These are phyloP conservation scores for Notamacropus eugenii DNA, from an alignment of 2,797 vertebrate genomes.

Conservation along the genomic window DNA sequence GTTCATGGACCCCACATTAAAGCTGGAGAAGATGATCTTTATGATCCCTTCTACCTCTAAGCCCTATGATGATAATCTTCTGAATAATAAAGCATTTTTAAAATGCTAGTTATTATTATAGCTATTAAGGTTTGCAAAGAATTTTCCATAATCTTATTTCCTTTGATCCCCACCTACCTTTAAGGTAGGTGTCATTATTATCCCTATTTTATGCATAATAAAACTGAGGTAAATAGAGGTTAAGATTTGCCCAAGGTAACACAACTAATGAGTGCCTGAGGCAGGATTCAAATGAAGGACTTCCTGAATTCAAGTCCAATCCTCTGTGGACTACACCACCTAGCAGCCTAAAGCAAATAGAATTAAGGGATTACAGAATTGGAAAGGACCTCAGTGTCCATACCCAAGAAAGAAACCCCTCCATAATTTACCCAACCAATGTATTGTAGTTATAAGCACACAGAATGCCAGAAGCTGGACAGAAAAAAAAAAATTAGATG, in stretches of 20 bases:
- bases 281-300: neutral
- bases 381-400: neutral
- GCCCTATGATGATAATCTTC: neutral
- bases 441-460: neutral
- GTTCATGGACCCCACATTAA: neutral
- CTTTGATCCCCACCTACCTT: neutral
- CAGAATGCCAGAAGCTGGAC: neutral
- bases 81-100: neutral
- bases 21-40: neutral
- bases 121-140: neutral
- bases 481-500: slow-evolving; percentile 1
- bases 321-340: neutral
- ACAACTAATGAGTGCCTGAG: neutral
- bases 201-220: neutral
- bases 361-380: neutral
- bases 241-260: neutral
- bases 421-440: neutral
- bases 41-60: neutral
- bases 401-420: neutral
- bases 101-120: neutral
- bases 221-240: neutral
- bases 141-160: neutral
- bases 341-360: neutral
- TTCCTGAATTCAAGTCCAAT: neutral
- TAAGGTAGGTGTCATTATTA: neutral